Percentiles rank a stretch among this genome's conserved stretches.
Evolutionary conservation across 2,113 vertebrate genomes (phyloP).

Genomic region (Panthera uncia): DNA sequence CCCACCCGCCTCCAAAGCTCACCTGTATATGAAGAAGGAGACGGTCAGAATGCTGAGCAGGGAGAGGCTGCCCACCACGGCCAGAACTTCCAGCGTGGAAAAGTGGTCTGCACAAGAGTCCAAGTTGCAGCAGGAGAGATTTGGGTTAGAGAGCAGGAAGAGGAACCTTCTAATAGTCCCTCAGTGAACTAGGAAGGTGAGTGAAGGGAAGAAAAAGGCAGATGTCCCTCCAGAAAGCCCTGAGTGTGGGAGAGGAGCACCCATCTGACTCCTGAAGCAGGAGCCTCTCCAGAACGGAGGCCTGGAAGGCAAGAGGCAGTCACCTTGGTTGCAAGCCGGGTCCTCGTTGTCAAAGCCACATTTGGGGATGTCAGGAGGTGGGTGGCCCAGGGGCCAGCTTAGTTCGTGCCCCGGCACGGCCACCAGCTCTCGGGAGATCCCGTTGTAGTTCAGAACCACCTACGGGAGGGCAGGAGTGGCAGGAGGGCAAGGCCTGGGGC

Average conservation of each 20-base stretch:
- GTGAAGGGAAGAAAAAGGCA: neutral
- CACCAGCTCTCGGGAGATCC: conserved; percentile 87
- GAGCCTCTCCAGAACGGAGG: rapidly evolving
- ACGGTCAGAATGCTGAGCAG: conserved; percentile 87
- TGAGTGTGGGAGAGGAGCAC: neutral
- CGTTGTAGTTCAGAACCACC: conserved; percentile 92
- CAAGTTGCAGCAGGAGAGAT: neutral
- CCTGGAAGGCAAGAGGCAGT: neutral
- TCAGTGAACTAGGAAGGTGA: neutral
- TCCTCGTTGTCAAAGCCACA: conserved; percentile 92
- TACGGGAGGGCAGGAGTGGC: conserved; percentile 59
- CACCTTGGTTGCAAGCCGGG: conserved; percentile 88
- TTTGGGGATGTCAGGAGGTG: conserved; percentile 88
- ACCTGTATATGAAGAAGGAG: conserved; percentile 95
- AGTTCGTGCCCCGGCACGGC: conserved; percentile 83
- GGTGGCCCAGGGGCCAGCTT: conserved; percentile 88
- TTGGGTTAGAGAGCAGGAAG: neutral
- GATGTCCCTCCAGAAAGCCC: neutral
- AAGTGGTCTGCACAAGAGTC: conserved; percentile 84
- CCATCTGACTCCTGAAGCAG: neutral
- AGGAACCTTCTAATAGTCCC: neutral
- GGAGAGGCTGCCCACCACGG: conserved; percentile 91
- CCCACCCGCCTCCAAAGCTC: neutral
- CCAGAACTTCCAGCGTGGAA: conserved; percentile 91
- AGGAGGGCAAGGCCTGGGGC: rapidly evolving